Evolutionary conservation across 1,140 invertebrate genomes (phyloP), one percentile per base, ranked within the genome.

Genomic region (Lucilia cuprina): DNA sequence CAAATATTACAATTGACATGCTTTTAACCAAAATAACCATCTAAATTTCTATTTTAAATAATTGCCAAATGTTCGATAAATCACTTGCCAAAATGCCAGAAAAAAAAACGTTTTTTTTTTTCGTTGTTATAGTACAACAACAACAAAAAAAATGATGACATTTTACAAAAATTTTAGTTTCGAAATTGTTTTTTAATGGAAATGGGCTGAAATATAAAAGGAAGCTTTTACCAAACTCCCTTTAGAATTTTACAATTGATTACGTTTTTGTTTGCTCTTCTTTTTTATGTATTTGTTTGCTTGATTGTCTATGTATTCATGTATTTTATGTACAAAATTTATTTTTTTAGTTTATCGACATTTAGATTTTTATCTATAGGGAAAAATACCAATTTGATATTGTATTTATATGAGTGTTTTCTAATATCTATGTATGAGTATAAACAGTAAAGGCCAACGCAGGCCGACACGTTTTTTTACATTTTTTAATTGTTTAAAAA

Each of bases 211-310:
- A 50, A 47, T 49, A 80, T 49, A 41, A 70, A 70, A 80, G 77
- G 77, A 80, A 80, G 77, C 47, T 80, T 49, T 80, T 80, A 80
- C n/a, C 41, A 49, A 80, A 50, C n/a, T 80, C 77, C 77, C 77
- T 49, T 49, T 80, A 80, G 77, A 49, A 80, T 80, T 80, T 80
- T 80, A 47, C 77, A 80, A 80, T 80, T 80, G 77, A 80, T 80
- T 80, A 21, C 10, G 35, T 70, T 70, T 70, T 70, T 21, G 5
- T 70, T 9, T 70, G 0, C 10, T 12, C 10, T 0, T 70, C n/a
- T 12, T 25, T 0, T 25, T 0, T 70, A 9, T 70, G 19, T 21
- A 70, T 60, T 7, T 60, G 55, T 60, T 7, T 60, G 55, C n/a
- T n/a, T 60, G 5, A 60, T 60, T n/a, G n/a, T 60, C 55, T 60